These are phyloP conservation scores for Odobenus rosmarus DNA, from an alignment of 2,113 vertebrate genomes.

Conservation along the genomic window DNA sequence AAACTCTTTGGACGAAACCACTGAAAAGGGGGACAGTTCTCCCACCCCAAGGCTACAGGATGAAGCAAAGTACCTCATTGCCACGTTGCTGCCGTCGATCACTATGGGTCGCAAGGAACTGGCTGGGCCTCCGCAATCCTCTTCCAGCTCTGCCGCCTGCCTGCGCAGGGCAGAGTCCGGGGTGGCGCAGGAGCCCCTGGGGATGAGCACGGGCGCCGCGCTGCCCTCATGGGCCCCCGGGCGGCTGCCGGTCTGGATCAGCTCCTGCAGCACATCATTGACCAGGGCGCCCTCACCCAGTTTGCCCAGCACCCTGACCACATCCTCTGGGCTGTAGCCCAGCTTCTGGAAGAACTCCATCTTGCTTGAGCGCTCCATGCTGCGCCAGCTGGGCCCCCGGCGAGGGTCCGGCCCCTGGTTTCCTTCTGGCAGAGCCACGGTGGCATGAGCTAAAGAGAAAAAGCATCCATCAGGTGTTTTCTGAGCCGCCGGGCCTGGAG, in stretches of 20 bases:
- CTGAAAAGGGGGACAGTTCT: not conserved
- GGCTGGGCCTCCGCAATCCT: constrained; percentile 22
- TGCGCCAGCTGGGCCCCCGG: not conserved
- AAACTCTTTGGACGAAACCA: not conserved
- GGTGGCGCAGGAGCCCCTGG: constrained; percentile 83
- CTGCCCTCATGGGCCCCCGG: constrained; percentile 57
- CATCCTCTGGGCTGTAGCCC: constrained; percentile 89
- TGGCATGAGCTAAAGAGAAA: constrained; percentile 52
- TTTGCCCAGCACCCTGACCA: constrained; percentile 90
- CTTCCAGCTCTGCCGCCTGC: not conserved
- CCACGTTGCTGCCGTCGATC: constrained; percentile 95
- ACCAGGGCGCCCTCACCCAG: constrained; percentile 90
- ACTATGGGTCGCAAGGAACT: constrained; percentile 89
- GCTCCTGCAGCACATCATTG: constrained; percentile 93
- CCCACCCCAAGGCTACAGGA: accelerated
- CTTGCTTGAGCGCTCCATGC: constrained; percentile 87
- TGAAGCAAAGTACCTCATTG: constrained; percentile 91
- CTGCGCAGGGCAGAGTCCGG: accelerated
- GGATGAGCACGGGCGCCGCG: constrained; percentile 81
- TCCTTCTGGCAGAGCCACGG: constrained; percentile 43
- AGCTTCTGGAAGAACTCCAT: constrained; percentile 94
- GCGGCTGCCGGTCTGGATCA: constrained; percentile 91
- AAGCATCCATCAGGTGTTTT: constrained; percentile 40
- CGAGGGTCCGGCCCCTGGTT: not conserved
- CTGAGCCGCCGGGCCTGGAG: not conserved